Evolutionary conservation across 2,797 vertebrate species (phyloP), one percentile per base, ranked within the genome.

Genomic region (Simalia tracyae): DNA sequence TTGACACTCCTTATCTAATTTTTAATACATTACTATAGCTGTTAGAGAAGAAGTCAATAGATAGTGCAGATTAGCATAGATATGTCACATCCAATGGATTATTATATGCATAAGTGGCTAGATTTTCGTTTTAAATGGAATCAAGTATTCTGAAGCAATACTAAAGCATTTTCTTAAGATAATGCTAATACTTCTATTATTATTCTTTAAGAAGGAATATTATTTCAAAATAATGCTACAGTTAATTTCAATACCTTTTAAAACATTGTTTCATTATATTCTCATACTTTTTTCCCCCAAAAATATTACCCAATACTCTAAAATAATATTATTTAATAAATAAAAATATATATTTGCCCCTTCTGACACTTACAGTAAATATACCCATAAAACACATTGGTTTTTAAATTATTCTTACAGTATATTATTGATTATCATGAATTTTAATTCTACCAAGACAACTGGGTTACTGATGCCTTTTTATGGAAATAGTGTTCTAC

Each of bases 351-450:
- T 42, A 36, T 89, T 61, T 50, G n/a, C 22, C 15, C 8, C 31
- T 46, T 57, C 63, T 57, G 50, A 85, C 87, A 50, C 42, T 68
- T 86, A 50, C 57, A 88, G 50, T 93, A 91, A 90, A 89, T 36
- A 36, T 36, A 36, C 31, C 31, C 31, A 36, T 36, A 36, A 36
- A 36, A 1, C 31, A 36, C 31, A 36, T 36, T 90, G 90, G 9
- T 64, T 17, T 94, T 94, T 93, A 95, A 95, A 94, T 93, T 92
- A 91, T 94, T 90, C 91, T 92, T 92, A 56, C 93, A 94, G 93
- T 93, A 94, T 94, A 96, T 97, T 95, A 88, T 93, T 93, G 92
- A 95, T 94, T 92, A 95, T 95, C 56, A 86, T 94, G 90, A 94
- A 56, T 92, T 95, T 94, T 94, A 89, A 89, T 88, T 92, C 76